Evolutionary conservation across 2,113 vertebrate species (phyloP), one percentile per base, ranked within the genome.

Genomic region (Parus major): DNA sequence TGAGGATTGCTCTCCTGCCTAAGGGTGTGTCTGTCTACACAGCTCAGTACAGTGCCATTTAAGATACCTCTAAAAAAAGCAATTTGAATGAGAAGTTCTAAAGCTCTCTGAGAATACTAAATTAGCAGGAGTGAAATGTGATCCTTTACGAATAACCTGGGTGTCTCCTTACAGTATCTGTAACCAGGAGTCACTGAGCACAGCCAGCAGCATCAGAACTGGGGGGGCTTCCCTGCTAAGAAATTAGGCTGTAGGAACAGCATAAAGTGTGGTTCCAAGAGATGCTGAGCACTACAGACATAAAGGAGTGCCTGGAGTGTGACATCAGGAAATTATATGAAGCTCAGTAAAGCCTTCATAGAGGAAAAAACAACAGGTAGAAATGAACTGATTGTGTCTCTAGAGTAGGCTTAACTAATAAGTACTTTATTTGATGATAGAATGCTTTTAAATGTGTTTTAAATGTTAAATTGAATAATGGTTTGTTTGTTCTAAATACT

Each of bases 281-380:
- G 52, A 42, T 16, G 10, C 65, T 23, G 65, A 47, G 20, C n/a
- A 10, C 33, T 27, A 5, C 1, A 17, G 47, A 29, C 11, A 7
- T 27, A 44, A 18, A 5, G 22, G 9, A 71, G 56, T 52, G 44
- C 27, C 28, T 27, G 44, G 10, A 14, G n/a, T 28, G 31, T 18
- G 22, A 23, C 61, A n/a, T 12, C 0, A 1, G 28, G 35, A 56
- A 39, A 24, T n/a, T 46, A n/a, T 1, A 1, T 24, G 23, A 55
- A 1, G 13, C 24, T 63, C 61, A 3, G 39, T 25, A 17, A 57
- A 88, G 29, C 28, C 23, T 72, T 60, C 28, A 5, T 1, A 46
- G 10, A 24, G 36, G 33, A 72, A 61, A 61, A 57, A 65, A 39
- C 35, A 63, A 28, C 22, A 5, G 24, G 39, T 39, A 20, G 53